These are phyloP conservation scores for Leucoma salicis DNA, from an alignment of 2,888 invertebrate genomes.

Conservation along the genomic window DNA sequence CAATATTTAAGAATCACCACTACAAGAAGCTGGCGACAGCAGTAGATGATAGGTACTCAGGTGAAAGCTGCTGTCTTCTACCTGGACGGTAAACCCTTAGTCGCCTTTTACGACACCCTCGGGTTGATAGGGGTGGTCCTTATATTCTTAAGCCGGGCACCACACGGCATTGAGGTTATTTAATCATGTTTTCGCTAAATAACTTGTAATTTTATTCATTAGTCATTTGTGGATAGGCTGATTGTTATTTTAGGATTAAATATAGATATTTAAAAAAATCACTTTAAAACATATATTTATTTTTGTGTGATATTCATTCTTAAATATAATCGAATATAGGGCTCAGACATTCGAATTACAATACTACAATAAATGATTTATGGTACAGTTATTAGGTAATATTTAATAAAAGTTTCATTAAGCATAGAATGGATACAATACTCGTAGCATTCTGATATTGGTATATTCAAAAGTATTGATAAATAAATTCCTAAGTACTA, in stretches of 20 bases:
- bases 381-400: no score
- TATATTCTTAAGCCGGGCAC: constrained; percentile 13
- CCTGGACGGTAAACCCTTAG: constrained; percentile 7
- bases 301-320: neutral
- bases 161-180: constrained; percentile 5
- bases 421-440: no score
- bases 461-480: no score
- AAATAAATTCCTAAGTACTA: no score
- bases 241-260: neutral
- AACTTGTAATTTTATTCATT: no score
- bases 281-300: no score
- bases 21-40: constrained; percentile 4
- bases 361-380: no score
- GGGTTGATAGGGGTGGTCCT: constrained; percentile 8
- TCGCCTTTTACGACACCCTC: constrained; percentile 20
- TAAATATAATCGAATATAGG: neutral
- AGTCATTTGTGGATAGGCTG: no score
- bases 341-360: neutral
- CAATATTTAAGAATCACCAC: constrained; percentile 4
- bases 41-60: constrained; percentile 3
- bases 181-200: neutral
- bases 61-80: constrained; percentile 5
- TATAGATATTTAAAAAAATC: neutral
- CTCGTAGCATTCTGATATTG: no score
- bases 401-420: neutral